A percentile compares a stretch with the other conserved stretches of the same genome.
These are phyloP conservation scores for Megalops cyprinoides DNA, from an alignment of 2,797 vertebrate species.

Conservation along the genomic window DNA sequence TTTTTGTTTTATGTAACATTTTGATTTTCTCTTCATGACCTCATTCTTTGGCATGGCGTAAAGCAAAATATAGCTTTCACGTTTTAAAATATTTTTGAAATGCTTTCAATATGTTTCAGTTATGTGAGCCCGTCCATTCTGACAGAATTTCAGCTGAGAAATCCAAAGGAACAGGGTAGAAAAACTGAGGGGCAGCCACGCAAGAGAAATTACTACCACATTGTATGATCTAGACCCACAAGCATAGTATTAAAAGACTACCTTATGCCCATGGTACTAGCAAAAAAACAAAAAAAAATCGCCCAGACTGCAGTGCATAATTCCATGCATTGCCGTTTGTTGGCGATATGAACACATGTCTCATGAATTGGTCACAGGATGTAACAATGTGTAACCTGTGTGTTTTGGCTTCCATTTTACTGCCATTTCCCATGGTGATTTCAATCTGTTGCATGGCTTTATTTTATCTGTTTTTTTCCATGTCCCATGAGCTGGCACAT, in stretches of 20 bases:
- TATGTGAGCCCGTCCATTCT: not conserved
- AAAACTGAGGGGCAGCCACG: conserved; percentile 5
- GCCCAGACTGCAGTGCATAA: no score
- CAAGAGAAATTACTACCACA: conserved; percentile 45
- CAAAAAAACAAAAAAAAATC: no score
- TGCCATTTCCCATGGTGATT: not conserved
- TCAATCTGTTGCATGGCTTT: not conserved
- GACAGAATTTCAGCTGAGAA: conserved; percentile 13
- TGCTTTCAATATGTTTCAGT: no score
- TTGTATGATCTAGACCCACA: conserved; percentile 5
- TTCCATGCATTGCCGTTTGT: no score
- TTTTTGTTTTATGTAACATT: no score
- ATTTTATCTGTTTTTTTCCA: not conserved
- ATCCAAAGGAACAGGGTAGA: not conserved
- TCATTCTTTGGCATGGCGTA: not conserved
- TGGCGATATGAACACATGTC: not conserved
- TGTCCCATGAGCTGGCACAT: not conserved
- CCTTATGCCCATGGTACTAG: no score
- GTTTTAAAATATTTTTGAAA: no score
- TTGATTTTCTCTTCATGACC: not conserved
- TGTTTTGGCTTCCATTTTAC: not conserved
- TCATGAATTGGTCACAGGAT: not conserved
- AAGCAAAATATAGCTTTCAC: conserved; percentile 2
- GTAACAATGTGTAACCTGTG: not conserved
- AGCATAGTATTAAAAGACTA: not conserved